Conservation (phyloP, 2,797 vertebrate species). For the Tamandua tetradactyla region DNA sequence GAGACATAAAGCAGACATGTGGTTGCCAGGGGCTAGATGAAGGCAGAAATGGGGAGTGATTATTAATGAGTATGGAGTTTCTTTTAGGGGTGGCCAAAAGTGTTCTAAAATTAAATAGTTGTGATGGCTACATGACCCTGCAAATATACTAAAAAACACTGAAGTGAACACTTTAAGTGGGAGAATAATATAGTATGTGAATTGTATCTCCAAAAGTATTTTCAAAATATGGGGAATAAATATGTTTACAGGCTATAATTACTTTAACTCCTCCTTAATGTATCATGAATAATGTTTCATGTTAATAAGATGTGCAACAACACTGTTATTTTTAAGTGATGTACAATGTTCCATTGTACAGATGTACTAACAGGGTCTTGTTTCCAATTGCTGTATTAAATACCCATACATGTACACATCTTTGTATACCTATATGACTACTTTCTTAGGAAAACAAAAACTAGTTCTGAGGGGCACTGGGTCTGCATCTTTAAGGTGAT, state of each 20-base stretch:
- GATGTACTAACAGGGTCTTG: background rate
- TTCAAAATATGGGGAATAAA: background rate
- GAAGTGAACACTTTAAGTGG: background rate
- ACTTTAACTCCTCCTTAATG: background rate
- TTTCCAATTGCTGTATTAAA: background rate
- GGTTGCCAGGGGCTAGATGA: too few species aligned
- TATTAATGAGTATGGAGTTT: too few species aligned
- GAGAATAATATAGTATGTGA: background rate
- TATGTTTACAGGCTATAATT: background rate
- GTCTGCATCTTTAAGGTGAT: background rate
- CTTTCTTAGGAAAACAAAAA: background rate
- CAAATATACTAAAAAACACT: too few species aligned
- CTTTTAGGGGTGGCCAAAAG: background rate
- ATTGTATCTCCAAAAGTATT: conserved; percentile 4
- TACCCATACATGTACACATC: background rate
- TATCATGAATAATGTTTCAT: background rate
- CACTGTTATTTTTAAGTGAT: background rate
- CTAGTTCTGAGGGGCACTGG: background rate
- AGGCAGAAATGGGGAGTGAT: too few species aligned
- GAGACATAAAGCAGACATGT: too few species aligned
- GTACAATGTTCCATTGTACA: background rate
- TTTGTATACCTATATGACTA: background rate
- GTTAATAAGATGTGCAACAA: background rate
- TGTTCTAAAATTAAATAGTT: background rate
- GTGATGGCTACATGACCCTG: background rate